A percentile compares a stretch with the other conserved stretches of the same genome.
Evolutionary conservation across 1,140 invertebrate species (phyloP).

Genomic region (Cyphomyrmex costatus): DNA sequence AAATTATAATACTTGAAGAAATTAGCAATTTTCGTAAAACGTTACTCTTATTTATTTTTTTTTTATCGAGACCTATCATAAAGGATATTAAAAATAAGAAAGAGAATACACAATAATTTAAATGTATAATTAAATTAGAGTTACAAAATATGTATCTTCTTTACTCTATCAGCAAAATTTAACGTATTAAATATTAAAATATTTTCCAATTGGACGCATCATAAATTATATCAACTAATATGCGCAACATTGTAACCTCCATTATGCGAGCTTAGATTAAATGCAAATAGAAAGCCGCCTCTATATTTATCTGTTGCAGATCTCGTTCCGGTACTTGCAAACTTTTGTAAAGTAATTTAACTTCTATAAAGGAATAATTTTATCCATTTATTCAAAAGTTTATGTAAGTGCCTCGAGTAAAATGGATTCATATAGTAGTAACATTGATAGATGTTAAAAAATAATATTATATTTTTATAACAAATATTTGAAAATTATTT

Average conservation of each 20-base stretch:
- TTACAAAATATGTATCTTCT: conserved; percentile 3
- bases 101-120: background rate
- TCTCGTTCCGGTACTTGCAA: conserved; percentile 58
- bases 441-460: conserved; percentile 63
- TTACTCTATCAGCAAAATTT: background rate
- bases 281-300: conserved; percentile 65
- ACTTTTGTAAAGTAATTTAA: conserved; percentile 76
- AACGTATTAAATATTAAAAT: background rate
- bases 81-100: background rate
- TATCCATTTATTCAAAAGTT: conserved; percentile 76
- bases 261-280: conserved; percentile 56
- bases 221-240: conserved; percentile 51
- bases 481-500: conserved; percentile 65
- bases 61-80: background rate
- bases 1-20: background rate
- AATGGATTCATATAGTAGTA: conserved; percentile 54
- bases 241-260: conserved; percentile 45
- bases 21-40: background rate
- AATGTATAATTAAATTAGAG: background rate
- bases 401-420: conserved; percentile 59
- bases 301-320: conserved; percentile 68
- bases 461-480: conserved; percentile 41
- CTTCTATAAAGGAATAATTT: conserved; percentile 76
- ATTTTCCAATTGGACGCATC: conserved; percentile 24
- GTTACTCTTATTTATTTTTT: background rate